Evolutionary conservation across 2,888 invertebrate genomes (phyloP), one percentile per base, ranked within the genome.

Genomic region (Sarcophaga caerulescens): DNA sequence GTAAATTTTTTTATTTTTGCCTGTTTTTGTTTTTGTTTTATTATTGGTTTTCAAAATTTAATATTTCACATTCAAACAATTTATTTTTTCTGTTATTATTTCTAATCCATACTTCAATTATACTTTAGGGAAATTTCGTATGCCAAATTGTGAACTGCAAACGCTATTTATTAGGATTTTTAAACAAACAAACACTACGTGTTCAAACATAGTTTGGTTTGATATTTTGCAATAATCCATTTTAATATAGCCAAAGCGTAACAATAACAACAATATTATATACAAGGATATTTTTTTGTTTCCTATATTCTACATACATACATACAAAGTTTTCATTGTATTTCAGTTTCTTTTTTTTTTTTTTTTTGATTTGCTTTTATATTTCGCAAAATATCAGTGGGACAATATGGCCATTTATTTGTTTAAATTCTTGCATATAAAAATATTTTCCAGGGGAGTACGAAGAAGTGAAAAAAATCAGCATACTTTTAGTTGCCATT

Each of bases 101-200:
- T 66, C 65, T 47, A 79, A 79, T 76, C 44, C 68, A 81, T 66
- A 17, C 52, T 63, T 52, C 47, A 82, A 85, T 76, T 74, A 62
- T 62, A 73, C 85, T 76, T 82, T 47, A 35, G 81, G 79, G 85
- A 85, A 75, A 62, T 66, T 71, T 45, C 25, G 14, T 35, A 69
- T 44, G 10, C 59, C 62, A 63, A 75, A 65, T 57, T 70, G 57
- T 70, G n/a, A 35, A 8, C 3, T 35, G 3, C 5, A 11, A 80
- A 35, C 35, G 35, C 35, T 47, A 65, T 60, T 45, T 69, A 68
- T 69, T 70, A 25, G 19, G 44, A 25, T 69, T 52, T 52, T 52
- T 17, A 52, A 14, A 35, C 35, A 35, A 35, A 35, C 35, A 35
- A 35, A 8, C 35, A 35, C 17, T 52, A 17, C 52, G 12, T 52